Evolutionary conservation across 2,113 vertebrate genomes (phyloP).

Genomic region (Diadophis punctatus): DNA sequence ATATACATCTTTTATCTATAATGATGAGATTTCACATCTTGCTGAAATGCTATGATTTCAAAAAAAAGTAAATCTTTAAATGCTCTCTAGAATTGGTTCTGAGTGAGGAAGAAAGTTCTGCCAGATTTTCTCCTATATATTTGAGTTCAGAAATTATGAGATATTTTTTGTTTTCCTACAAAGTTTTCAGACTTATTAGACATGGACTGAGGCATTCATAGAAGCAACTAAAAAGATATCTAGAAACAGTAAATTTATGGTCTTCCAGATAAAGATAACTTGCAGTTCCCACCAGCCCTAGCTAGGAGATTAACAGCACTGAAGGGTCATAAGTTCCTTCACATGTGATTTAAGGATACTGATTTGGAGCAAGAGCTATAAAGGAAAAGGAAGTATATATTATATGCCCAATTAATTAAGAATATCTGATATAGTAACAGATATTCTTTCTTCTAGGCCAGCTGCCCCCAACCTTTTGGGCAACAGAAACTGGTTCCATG

Average conservation of each 20-base stretch:
- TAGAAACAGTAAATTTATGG: not conserved
- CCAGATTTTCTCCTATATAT: constrained; percentile 14
- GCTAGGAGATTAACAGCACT: not conserved
- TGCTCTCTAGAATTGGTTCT: constrained; percentile 33
- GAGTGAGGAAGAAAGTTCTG: constrained; percentile 40
- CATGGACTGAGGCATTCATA: not conserved
- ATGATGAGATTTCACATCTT: not conserved
- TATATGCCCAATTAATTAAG: not conserved
- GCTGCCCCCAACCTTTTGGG: too few relatives aligned
- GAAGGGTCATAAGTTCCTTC: not conserved
- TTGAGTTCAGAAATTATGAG: not conserved
- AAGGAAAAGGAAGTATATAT: not conserved
- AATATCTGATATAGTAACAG: constrained; percentile 37
- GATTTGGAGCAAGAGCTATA: not conserved
- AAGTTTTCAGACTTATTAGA: not conserved
- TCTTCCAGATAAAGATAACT: not conserved
- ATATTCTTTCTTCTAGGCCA: constrained; percentile 36
- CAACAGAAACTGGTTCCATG: too few relatives aligned
- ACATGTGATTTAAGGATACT: not conserved
- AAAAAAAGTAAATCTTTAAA: constrained; percentile 20
- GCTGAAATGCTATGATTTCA: constrained; percentile 3
- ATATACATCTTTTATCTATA: not conserved
- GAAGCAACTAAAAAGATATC: constrained; percentile 3
- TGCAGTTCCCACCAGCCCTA: not conserved
- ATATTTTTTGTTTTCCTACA: not conserved